Evolutionary conservation across 2,888 invertebrate genomes (phyloP), one percentile per base, ranked within the genome.

Genomic region (Stomorhina lunata): DNA sequence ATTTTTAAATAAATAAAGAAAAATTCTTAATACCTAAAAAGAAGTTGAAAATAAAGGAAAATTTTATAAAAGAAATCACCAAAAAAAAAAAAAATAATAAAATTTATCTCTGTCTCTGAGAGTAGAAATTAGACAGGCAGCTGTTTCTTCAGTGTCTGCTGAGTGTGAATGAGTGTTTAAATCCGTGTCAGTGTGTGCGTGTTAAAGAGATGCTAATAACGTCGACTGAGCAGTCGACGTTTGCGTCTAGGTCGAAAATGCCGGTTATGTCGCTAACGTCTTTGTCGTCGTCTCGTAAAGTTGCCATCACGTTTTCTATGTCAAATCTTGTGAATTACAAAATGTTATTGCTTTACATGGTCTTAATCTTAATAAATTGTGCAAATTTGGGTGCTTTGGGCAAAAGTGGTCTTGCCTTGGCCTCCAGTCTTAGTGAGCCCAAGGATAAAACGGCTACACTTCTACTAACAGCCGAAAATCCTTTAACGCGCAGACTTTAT

Each of bases 241-340:
- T 22, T 40, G 29, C 63, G 68, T 63, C 25, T 43, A 50, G 53
- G 22, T 61, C 6, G 1, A 80, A 83, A 83, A 80, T 80, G 83
- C 84, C 80, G 80, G 81, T 61, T 78, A 75, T 71, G 32, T 61
- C 50, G 79, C 75, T 68, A 61, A 43, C 76, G 43, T 75, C 69
- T 20, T 22, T 25, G 37, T 10, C 53, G 63, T 29, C 69, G 63
- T 32, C 63, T 57, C 65, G 77, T 79, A 68, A 69, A 55, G 75
- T 69, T 76, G 80, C 76, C 83, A 83, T 80, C 72, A 75, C 78
- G 69, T 78, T 82, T 82, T 79, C 57, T 80, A 71, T 83, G 72
- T 82, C 75, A 84, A 76, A 75, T 79, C 66, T 48, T 79, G 57
- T 76, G 61, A 76, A 82, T 66, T 59, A 45, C 27, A 80, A 84